Conservation (phyloP, 2,797 vertebrate genomes). For the Eleutherodactylus coqui region DNA sequence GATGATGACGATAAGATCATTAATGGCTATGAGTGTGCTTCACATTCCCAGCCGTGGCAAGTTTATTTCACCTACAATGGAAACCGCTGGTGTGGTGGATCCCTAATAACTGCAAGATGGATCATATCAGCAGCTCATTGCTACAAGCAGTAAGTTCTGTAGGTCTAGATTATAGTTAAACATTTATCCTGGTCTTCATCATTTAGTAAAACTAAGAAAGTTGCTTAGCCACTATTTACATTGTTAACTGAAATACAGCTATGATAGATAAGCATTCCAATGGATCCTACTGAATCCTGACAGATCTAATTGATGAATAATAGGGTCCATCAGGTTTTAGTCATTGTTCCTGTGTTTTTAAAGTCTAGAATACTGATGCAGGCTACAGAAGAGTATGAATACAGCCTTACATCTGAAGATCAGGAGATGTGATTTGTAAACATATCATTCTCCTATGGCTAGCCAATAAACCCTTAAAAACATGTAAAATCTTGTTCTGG, state of each 20-base stretch:
- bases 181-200: not conserved
- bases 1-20: conserved; percentile 65
- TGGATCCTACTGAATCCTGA: too few species aligned
- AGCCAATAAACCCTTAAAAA: not conserved
- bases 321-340: not conserved
- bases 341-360: not conserved
- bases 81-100: conserved; percentile 70
- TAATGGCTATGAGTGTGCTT: conserved; percentile 59
- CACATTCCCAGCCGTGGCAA: conserved; percentile 68
- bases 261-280: too few species aligned
- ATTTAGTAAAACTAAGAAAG: not conserved
- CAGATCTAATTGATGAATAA: too few species aligned
- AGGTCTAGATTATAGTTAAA: not conserved
- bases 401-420: too few species aligned
- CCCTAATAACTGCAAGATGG: conserved; percentile 69
- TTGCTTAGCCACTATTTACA: not conserved
- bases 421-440: too few species aligned
- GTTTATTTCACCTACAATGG: conserved; percentile 67
- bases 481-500: not conserved
- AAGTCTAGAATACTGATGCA: too few species aligned
- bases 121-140: conserved; percentile 73
- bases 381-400: too few species aligned
- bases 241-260: too few species aligned
- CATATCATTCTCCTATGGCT: too few species aligned
- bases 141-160: conserved; percentile 68